Percentiles rank a stretch among this genome's conserved stretches.
phyloP scores from a whole-genome alignment of 2,888 invertebrate species.

The Nineta flava region DNA sequence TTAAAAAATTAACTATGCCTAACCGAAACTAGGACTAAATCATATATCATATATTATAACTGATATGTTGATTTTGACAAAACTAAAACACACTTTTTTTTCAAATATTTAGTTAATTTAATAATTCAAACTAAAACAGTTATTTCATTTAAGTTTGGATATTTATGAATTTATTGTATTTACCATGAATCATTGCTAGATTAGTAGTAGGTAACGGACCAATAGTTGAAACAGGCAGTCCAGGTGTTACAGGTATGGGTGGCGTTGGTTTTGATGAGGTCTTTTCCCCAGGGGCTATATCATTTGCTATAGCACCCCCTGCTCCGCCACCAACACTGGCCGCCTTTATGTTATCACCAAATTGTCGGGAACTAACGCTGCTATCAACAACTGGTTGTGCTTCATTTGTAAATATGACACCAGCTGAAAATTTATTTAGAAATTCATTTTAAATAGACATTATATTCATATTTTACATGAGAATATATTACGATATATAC shows the following conservation, averaged over 20 bases:
- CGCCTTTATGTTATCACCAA: constrained; percentile 36
- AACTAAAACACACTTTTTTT: too few species aligned
- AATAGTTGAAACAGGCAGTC: constrained; percentile 22
- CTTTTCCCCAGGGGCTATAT: not conserved
- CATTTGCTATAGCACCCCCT: not conserved
- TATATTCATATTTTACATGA: not conserved
- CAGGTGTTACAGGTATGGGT: constrained; percentile 21
- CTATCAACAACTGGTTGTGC: constrained; percentile 39
- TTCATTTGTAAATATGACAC: constrained; percentile 47
- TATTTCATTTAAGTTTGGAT: too few species aligned
- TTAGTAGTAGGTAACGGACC: constrained; percentile 29
- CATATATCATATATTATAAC: too few species aligned
- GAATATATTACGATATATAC: not conserved
- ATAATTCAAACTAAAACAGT: too few species aligned
- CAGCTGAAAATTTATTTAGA: constrained; percentile 34
- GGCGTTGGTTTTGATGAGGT: constrained; percentile 8
- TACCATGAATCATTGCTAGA: constrained; percentile 37
- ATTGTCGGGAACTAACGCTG: constrained; percentile 40
- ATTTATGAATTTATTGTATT: not conserved
- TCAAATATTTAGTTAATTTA: too few species aligned
- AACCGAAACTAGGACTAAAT: too few species aligned
- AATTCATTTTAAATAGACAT: too few species aligned
- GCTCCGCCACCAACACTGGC: constrained; percentile 25
- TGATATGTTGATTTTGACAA: too few species aligned
- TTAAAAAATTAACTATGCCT: too few species aligned